These are phyloP conservation scores for Dryadula phaetusa DNA, from an alignment of 2,888 invertebrate genomes.

Conservation along the genomic window DNA sequence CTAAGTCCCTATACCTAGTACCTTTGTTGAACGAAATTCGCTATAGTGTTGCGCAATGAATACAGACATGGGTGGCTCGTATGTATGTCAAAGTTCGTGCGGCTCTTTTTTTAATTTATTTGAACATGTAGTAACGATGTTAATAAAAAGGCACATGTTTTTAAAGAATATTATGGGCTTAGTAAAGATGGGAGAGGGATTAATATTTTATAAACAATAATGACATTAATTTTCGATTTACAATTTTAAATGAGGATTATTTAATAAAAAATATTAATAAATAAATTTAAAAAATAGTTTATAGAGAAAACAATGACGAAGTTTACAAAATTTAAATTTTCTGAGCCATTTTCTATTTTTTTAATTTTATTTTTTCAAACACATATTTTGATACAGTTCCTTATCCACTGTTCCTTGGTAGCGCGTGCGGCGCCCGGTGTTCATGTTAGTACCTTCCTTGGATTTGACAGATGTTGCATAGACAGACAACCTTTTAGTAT, in stretches of 20 bases:
- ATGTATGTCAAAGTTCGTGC: conserved; percentile 76
- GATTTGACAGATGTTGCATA: conserved; percentile 30
- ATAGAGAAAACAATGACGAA: no score
- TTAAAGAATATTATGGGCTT: neutral
- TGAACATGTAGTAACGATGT: neutral
- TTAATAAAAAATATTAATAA: no score
- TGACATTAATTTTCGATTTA: no score
- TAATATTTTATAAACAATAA: no score
- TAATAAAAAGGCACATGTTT: conserved; percentile 10
- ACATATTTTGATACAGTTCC: neutral
- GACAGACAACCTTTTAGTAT: conserved; percentile 21
- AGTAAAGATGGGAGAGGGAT: neutral
- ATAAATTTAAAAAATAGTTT: no score
- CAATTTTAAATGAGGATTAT: no score
- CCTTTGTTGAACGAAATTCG: conserved; percentile 72
- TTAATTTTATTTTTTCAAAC: neutral
- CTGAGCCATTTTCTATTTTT: no score
- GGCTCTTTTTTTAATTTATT: conserved; percentile 34
- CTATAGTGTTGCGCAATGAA: conserved; percentile 61
- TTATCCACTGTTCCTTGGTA: neutral
- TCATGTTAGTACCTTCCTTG: conserved; percentile 12
- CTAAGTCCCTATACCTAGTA: conserved; percentile 50
- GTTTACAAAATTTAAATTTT: no score
- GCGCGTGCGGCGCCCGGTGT: conserved; percentile 34
- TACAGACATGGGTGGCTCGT: conserved; percentile 58